Evolutionary conservation across 2,888 invertebrate species (phyloP).

Genomic region (Melanargia galathea): DNA sequence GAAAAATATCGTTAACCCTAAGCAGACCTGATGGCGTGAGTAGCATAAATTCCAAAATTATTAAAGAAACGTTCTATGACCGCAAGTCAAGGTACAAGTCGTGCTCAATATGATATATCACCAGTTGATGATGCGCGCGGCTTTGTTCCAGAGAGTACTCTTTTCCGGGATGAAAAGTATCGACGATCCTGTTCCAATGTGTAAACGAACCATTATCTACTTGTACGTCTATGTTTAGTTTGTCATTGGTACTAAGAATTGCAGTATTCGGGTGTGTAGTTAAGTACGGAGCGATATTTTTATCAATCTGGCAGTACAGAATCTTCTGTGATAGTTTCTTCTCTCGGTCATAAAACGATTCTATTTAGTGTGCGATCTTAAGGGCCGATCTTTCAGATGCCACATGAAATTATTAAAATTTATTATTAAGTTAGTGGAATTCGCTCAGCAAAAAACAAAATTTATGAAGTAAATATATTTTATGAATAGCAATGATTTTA

Average conservation of each 20-base stretch:
- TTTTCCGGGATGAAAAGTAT: not conserved
- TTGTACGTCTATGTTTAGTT: no score
- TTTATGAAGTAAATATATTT: no score
- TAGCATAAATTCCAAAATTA: not conserved
- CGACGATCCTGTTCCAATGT: not conserved
- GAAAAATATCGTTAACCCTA: not conserved
- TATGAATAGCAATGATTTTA: no score
- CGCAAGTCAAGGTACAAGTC: not conserved
- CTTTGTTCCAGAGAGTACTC: not conserved
- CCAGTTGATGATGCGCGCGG: no score
- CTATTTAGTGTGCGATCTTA: slow-evolving; percentile 8
- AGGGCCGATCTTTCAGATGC: slow-evolving; percentile 4
- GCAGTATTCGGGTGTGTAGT: no score
- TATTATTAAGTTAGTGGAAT: no score
- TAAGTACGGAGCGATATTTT: not conserved
- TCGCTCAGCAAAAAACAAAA: not conserved
- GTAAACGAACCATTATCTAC: no score
- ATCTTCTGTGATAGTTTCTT: not conserved
- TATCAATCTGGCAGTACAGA: not conserved
- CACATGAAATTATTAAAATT: not conserved
- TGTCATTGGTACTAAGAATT: no score
- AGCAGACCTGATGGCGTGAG: not conserved
- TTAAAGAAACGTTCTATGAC: slow-evolving; percentile 2
- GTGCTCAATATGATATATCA: not conserved
- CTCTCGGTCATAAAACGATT: slow-evolving; percentile 6